Evolutionary conservation across 2,888 invertebrate genomes (phyloP).

Genomic region (Meta bourneti): DNA sequence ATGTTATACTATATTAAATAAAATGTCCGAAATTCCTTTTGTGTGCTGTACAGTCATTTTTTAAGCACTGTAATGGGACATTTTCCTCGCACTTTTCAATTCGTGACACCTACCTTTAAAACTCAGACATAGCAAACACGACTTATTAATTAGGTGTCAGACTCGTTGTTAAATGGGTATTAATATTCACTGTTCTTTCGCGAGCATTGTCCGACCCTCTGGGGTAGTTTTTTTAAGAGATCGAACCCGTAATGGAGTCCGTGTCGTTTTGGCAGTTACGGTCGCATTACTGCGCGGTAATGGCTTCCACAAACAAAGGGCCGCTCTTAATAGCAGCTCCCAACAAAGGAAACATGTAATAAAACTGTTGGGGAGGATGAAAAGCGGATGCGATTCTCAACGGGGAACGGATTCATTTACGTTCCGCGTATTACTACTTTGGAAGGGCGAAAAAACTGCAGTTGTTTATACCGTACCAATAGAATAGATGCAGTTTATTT

Average conservation of each 20-base stretch:
- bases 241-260: background rate
- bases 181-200: too few species aligned
- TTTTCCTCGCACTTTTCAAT: too few species aligned
- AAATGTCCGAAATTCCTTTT: too few species aligned
- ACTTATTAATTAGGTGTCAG: too few species aligned
- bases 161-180: too few species aligned
- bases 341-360: constrained; percentile 37
- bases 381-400: constrained; percentile 5
- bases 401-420: background rate
- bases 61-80: too few species aligned
- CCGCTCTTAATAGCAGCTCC: constrained; percentile 3
- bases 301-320: constrained; percentile 39
- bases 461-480: too few species aligned
- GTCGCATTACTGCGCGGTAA: constrained; percentile 24
- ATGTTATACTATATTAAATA: too few species aligned
- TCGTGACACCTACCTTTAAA: too few species aligned
- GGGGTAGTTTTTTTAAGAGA: background rate
- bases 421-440: background rate
- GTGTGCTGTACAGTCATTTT: too few species aligned
- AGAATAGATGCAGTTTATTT: too few species aligned
- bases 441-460: background rate
- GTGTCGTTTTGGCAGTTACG: background rate
- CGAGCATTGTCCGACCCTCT: constrained; percentile 4
- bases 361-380: constrained; percentile 22
- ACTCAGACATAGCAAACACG: too few species aligned